Evolutionary conservation across 2,113 vertebrate genomes (phyloP).

Genomic region (Crotalus horridus): DNA sequence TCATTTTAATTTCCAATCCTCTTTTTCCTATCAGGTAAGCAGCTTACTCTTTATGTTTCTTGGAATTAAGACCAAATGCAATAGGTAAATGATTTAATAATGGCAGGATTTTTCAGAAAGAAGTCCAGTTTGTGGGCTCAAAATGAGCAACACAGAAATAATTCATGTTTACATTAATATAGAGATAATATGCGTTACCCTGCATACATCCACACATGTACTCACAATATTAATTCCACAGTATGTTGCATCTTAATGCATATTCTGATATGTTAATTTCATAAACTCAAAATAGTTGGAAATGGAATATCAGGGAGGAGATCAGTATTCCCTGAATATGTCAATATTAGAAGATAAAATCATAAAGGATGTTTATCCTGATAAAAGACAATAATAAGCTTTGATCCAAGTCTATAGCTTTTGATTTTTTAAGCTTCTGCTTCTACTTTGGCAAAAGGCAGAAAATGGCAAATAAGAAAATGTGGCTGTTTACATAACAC

Average conservation of each 20-base stretch:
- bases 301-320: neutral
- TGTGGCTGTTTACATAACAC: neutral
- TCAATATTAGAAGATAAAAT: neutral
- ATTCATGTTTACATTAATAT: neutral
- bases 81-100: neutral
- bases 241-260: neutral
- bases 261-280: neutral
- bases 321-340: neutral
- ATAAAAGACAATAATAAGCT: neutral
- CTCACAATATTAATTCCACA: neutral
- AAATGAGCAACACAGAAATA: neutral
- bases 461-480: neutral
- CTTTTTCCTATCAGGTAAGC: neutral
- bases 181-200: neutral
- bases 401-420: neutral
- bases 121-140: neutral
- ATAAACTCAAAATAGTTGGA: neutral
- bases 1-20: neutral
- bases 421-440: neutral
- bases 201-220: neutral
- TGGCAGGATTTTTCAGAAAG: neutral
- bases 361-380: neutral
- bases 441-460: neutral
- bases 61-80: neutral
- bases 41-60: neutral